These are phyloP conservation scores for Serripes groenlandicus DNA, from an alignment of 2,888 invertebrate genomes.

Conservation along the genomic window DNA sequence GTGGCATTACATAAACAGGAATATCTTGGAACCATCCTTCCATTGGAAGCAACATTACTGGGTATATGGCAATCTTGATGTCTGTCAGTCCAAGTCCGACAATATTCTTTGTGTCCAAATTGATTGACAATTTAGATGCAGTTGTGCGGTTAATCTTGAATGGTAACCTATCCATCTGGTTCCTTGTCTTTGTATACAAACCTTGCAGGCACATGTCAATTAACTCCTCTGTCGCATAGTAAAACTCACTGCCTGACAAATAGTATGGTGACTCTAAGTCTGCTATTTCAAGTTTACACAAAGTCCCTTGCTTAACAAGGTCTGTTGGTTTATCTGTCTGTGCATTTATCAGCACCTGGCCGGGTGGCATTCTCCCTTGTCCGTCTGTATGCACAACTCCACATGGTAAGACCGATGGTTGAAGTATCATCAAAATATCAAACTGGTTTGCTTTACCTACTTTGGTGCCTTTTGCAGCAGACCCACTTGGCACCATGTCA, in stretches of 20 bases:
- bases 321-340: constrained; percentile 20
- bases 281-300: neutral
- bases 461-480: constrained; percentile 69
- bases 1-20: constrained; percentile 73
- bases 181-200: constrained; percentile 70
- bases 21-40: constrained; percentile 68
- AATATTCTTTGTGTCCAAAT: constrained; percentile 75
- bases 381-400: constrained; percentile 57
- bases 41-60: constrained; percentile 71
- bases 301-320: constrained; percentile 4
- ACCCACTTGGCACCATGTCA: constrained; percentile 73
- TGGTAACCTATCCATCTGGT: constrained; percentile 73
- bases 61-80: constrained; percentile 73
- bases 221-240: constrained; percentile 63
- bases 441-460: constrained; percentile 70
- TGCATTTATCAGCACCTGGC: constrained; percentile 70
- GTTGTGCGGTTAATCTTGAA: constrained; percentile 72
- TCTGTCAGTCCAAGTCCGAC: constrained; percentile 75
- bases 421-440: constrained; percentile 75
- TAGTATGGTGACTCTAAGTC: constrained; percentile 23
- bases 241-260: constrained; percentile 68
- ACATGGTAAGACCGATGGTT: constrained; percentile 52
- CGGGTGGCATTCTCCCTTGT: constrained; percentile 70
- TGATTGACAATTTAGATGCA: constrained; percentile 63
- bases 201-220: constrained; percentile 71